Conservation (phyloP, 2,797 vertebrate genomes). For the Alosa sapidissima region DNA sequence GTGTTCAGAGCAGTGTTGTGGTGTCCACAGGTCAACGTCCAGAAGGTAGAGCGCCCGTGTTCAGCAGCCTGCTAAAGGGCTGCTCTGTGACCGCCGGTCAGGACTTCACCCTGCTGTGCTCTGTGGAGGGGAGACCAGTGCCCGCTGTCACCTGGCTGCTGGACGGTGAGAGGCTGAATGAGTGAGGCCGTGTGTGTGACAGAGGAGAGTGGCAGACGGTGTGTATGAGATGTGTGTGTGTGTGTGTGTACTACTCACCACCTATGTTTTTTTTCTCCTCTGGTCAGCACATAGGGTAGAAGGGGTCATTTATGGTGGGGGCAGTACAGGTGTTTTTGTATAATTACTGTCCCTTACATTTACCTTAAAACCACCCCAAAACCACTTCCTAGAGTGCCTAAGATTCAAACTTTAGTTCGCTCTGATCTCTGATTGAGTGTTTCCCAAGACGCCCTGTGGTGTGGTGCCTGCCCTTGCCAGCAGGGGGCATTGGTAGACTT, state of each 20-base stretch:
- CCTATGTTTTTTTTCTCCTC: neutral
- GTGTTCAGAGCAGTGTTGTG: neutral
- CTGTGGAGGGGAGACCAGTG: conserved; percentile 70
- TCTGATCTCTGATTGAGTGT: neutral
- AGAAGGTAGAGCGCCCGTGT: conserved; percentile 68
- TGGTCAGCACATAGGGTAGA: neutral
- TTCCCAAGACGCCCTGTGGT: neutral
- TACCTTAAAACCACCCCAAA: neutral
- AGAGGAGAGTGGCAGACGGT: neutral
- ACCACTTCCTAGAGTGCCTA: neutral
- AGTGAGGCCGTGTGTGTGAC: neutral
- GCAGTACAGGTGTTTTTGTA: neutral
- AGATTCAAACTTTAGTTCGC: neutral
- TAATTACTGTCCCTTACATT: neutral
- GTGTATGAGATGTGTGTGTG: conserved; percentile 1
- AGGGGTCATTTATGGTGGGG: neutral
- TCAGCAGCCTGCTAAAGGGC: conserved; percentile 71
- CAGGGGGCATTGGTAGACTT: conserved; percentile 13
- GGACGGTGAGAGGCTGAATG: conserved; percentile 74
- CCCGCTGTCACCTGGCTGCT: conserved; percentile 80
- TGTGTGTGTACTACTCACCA: neutral
- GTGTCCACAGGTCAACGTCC: neutral
- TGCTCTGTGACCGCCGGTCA: conserved; percentile 77
- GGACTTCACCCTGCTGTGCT: conserved; percentile 77
- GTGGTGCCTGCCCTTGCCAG: neutral